phyloP scores from a whole-genome alignment of 2,797 vertebrate species.

The Aphelocoma californica region DNA sequence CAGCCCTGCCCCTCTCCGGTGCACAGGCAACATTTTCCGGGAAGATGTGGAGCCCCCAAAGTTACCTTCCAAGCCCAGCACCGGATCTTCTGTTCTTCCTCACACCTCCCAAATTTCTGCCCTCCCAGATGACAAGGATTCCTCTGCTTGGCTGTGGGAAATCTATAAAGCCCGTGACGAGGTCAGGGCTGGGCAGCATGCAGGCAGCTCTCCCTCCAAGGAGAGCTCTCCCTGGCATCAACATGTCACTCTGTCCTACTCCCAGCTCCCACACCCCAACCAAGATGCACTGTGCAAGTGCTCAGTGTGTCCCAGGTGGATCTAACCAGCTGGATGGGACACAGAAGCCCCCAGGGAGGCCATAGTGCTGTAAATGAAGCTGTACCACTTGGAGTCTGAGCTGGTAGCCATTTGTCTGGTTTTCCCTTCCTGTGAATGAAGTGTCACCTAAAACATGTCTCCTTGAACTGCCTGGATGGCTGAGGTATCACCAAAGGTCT shows the following conservation, averaged over 20 bases:
- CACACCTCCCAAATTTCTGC: background rate
- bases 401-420: background rate
- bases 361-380: background rate
- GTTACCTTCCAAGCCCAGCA: background rate
- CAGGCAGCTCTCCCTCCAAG: background rate
- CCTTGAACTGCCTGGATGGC: background rate
- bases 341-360: background rate
- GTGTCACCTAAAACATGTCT: background rate
- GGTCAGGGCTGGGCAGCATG: background rate
- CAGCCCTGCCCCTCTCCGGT: background rate
- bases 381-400: background rate
- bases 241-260: background rate
- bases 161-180: background rate
- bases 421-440: background rate
- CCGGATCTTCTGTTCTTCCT: background rate
- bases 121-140: background rate
- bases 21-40: background rate
- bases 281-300: background rate
- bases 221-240: background rate
- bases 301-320: background rate
- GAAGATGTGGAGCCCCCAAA: background rate
- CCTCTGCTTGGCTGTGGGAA: background rate
- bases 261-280: rapidly evolving
- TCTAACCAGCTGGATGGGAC: background rate
- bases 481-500: background rate